A percentile compares a stretch with the other conserved stretches of the same genome.
Evolutionary conservation across 2,888 invertebrate species (phyloP).

Genomic region (Phengaris alcon): DNA sequence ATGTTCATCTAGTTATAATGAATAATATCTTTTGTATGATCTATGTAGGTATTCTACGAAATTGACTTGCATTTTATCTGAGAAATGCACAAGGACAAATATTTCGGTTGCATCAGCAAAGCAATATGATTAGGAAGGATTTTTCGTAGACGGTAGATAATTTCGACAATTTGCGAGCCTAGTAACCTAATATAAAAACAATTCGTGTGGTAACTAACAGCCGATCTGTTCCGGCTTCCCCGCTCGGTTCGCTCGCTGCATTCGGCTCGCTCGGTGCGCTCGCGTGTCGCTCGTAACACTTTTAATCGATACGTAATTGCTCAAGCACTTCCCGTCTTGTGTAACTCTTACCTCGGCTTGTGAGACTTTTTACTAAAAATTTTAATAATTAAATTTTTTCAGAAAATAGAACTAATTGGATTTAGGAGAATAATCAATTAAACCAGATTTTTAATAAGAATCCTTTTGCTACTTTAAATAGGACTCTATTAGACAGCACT

Average conservation of each 20-base stretch:
- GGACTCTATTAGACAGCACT: too few species aligned
- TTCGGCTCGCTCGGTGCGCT: not conserved
- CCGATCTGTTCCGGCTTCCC: not conserved
- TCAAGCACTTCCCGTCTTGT: conserved; percentile 25
- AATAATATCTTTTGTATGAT: not conserved
- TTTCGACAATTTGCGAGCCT: not conserved
- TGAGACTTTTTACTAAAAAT: too few species aligned
- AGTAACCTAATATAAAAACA: not conserved
- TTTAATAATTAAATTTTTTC: not conserved
- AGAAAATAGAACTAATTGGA: not conserved
- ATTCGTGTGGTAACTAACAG: not conserved
- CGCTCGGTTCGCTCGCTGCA: not conserved
- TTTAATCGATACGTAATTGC: conserved; percentile 26
- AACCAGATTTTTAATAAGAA: too few species aligned
- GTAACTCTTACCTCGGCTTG: conserved; percentile 5
- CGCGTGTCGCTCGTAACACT: conserved; percentile 6
- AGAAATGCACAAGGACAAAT: not conserved
- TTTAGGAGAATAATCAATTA: too few species aligned
- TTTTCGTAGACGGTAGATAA: not conserved
- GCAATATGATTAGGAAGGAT: not conserved
- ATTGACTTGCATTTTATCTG: not conserved
- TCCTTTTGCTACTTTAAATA: too few species aligned
- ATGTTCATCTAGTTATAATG: not conserved
- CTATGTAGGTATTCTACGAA: not conserved
- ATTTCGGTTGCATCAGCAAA: not conserved